phyloP scores from a whole-genome alignment of 2,888 invertebrate genomes.

The Calameuta idolon region DNA sequence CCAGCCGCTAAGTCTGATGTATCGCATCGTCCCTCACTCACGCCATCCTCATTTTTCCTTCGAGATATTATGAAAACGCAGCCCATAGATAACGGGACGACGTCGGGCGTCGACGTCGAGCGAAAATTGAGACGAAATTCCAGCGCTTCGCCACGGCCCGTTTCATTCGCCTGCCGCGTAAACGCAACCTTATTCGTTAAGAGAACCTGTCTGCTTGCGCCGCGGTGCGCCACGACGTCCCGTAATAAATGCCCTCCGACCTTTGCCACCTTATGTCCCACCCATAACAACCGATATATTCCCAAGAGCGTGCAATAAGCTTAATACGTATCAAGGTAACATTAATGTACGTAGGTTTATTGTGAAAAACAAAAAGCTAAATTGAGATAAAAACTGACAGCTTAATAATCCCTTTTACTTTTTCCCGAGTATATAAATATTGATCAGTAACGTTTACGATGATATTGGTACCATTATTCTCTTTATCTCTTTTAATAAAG shows the following conservation, averaged over 20 bases:
- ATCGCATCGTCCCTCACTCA: conserved; percentile 21
- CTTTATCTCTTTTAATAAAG: neutral
- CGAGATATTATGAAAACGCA: conserved; percentile 16
- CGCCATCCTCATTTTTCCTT: conserved; percentile 15
- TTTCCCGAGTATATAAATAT: neutral
- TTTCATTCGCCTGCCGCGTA: neutral
- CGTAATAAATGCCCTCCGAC: neutral
- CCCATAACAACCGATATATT: neutral
- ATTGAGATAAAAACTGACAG: neutral
- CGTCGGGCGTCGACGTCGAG: neutral
- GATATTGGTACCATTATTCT: neutral
- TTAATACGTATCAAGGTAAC: neutral
- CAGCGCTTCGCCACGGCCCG: neutral
- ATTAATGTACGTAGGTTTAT: neutral
- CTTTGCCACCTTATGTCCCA: neutral
- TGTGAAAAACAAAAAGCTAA: neutral
- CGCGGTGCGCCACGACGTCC: neutral
- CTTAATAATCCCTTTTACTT: neutral
- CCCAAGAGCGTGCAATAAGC: neutral
- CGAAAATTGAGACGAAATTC: conserved; percentile 15
- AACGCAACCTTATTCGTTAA: neutral
- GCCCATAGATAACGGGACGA: conserved; percentile 14
- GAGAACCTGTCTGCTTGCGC: neutral
- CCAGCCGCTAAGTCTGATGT: conserved; percentile 13
- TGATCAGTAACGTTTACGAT: neutral